Evolutionary conservation across 2,888 invertebrate species (phyloP).

Genomic region (Drosophila birchii): DNA sequence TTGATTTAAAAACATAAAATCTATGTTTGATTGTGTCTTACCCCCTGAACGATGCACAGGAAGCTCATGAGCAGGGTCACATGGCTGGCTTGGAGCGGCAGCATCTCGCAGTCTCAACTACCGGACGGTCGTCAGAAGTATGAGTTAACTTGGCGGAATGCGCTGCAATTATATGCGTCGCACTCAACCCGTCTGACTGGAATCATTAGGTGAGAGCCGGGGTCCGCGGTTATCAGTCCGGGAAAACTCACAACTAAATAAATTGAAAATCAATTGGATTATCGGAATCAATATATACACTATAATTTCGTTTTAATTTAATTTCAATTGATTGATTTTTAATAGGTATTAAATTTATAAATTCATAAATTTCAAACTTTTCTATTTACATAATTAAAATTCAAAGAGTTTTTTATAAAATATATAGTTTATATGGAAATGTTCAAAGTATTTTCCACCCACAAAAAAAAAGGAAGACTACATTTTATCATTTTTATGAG

Average conservation of each 20-base stretch:
- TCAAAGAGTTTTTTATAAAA: background rate
- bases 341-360: too few relatives aligned
- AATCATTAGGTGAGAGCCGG: slow-evolving; percentile 36
- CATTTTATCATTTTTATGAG: background rate
- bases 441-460: background rate
- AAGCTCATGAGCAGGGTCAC: slow-evolving; percentile 14
- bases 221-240: slow-evolving; percentile 38
- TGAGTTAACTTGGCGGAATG: slow-evolving; percentile 32
- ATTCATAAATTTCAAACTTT: too few relatives aligned
- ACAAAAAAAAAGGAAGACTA: background rate
- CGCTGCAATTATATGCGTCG: slow-evolving; percentile 36
- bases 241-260: slow-evolving; percentile 33
- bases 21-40: slow-evolving; percentile 17
- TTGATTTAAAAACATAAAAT: background rate
- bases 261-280: slow-evolving; percentile 15
- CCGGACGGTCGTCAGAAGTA: slow-evolving; percentile 15
- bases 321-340: too few relatives aligned
- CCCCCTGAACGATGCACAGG: slow-evolving; percentile 41
- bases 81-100: slow-evolving; percentile 8
- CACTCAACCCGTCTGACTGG: slow-evolving; percentile 41
- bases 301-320: too few relatives aligned
- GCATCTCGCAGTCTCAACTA: slow-evolving; percentile 36
- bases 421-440: background rate
- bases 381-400: background rate
- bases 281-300: background rate